A percentile compares a stretch with the other conserved stretches of the same genome.
Evolutionary conservation across 2,888 invertebrate genomes (phyloP).

Genomic region (Lumbricus terrestris): DNA sequence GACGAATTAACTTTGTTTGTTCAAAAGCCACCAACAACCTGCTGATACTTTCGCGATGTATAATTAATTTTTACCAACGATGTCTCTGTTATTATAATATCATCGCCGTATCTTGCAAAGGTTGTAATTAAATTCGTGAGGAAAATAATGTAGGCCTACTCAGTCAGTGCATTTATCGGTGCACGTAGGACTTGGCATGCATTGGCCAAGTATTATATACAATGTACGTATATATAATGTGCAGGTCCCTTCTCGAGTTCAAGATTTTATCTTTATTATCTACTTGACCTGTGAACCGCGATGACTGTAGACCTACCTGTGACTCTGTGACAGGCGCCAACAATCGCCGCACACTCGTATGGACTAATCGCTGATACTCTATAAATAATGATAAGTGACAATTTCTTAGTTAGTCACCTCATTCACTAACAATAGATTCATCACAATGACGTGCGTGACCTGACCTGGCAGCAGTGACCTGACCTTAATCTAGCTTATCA

Average conservation of each 20-base stretch:
- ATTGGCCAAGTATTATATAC: not conserved
- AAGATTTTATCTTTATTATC: not conserved
- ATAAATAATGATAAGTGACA: not conserved
- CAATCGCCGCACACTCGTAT: not conserved
- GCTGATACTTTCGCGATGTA: too few relatives aligned
- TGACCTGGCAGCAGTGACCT: not conserved
- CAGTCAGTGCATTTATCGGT: not conserved
- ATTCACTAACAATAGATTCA: not conserved
- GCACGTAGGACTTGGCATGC: not conserved
- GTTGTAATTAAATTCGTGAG: not conserved
- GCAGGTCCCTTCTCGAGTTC: not conserved
- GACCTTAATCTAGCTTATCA: not conserved
- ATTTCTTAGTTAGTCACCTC: not conserved
- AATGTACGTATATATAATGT: too few relatives aligned
- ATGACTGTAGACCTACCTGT: not conserved
- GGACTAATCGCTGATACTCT: not conserved
- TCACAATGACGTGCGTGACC: not conserved
- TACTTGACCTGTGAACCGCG: not conserved
- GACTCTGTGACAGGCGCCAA: not conserved
- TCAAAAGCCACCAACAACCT: too few relatives aligned
- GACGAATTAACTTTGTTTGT: too few relatives aligned
- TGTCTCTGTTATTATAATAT: too few relatives aligned
- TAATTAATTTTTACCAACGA: too few relatives aligned
- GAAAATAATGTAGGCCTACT: not conserved
- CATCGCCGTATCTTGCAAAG: too few relatives aligned